These are phyloP conservation scores for Peromyscus eremicus DNA, from an alignment of 2,797 vertebrate species.

Conservation along the genomic window DNA sequence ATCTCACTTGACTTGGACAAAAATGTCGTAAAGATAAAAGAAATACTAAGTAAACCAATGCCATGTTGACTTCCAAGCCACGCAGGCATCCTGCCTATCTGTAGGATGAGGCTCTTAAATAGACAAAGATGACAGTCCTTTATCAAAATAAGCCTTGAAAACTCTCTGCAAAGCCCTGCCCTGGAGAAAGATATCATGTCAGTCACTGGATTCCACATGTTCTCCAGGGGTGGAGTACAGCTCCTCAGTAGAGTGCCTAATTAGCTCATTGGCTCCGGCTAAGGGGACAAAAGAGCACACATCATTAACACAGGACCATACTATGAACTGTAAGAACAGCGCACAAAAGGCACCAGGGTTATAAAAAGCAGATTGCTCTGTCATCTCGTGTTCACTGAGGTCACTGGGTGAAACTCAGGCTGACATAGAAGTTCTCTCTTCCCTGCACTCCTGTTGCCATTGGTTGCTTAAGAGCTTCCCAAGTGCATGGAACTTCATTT, in stretches of 20 bases:
- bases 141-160: slow-evolving; percentile 20
- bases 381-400: background rate
- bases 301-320: background rate
- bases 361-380: background rate
- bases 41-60: slow-evolving; percentile 11
- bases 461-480: background rate
- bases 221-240: background rate
- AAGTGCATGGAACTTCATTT: background rate
- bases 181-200: background rate
- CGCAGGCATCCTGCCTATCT: background rate
- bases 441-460: fast-evolving
- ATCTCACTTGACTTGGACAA: background rate
- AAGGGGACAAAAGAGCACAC: background rate
- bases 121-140: background rate
- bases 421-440: background rate
- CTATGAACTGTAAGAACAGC: fast-evolving
- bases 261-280: background rate
- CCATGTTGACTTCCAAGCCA: background rate
- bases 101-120: background rate
- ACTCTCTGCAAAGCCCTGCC: background rate
- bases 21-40: slow-evolving; percentile 14
- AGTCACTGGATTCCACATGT: background rate
- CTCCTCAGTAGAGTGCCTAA: background rate
- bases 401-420: background rate
- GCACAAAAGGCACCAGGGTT: background rate